Evolutionary conservation across 2,888 invertebrate genomes (phyloP).

Genomic region (Smittia sp.): DNA sequence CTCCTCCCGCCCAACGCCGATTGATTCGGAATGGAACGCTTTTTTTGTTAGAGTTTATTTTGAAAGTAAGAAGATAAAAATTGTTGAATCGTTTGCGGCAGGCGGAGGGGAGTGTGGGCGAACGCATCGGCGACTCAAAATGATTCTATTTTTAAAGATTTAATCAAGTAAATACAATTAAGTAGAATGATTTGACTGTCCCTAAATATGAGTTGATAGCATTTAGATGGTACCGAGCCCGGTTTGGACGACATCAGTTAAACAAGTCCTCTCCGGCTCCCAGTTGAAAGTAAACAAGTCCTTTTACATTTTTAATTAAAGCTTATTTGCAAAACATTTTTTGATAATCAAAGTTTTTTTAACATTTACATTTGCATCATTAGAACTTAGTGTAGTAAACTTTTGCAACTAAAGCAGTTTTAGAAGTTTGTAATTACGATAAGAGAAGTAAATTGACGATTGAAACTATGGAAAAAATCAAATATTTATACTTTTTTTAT

Average conservation of each 20-base stretch:
- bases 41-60: constrained; percentile 41
- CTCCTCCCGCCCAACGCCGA: not conserved
- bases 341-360: constrained; percentile 1
- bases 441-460: not conserved
- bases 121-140: not conserved
- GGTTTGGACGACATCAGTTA: not conserved
- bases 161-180: not conserved
- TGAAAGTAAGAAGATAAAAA: constrained; percentile 17
- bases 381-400: not conserved
- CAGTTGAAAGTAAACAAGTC: constrained; percentile 36
- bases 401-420: constrained; percentile 2
- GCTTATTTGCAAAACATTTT: not conserved
- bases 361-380: too few relatives aligned
- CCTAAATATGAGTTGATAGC: not conserved
- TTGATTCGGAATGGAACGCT: constrained; percentile 29
- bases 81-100: constrained; percentile 1
- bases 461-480: not conserved
- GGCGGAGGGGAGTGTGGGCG: not conserved
- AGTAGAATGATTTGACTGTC: not conserved
- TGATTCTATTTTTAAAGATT: not conserved
- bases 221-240: not conserved
- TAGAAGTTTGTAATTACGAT: not conserved
- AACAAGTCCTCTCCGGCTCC: constrained; percentile 1
- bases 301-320: constrained; percentile 13
- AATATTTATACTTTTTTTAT: constrained; percentile 17